phyloP scores from a whole-genome alignment of 2,797 vertebrate genomes.

The Florisuga fusca region DNA sequence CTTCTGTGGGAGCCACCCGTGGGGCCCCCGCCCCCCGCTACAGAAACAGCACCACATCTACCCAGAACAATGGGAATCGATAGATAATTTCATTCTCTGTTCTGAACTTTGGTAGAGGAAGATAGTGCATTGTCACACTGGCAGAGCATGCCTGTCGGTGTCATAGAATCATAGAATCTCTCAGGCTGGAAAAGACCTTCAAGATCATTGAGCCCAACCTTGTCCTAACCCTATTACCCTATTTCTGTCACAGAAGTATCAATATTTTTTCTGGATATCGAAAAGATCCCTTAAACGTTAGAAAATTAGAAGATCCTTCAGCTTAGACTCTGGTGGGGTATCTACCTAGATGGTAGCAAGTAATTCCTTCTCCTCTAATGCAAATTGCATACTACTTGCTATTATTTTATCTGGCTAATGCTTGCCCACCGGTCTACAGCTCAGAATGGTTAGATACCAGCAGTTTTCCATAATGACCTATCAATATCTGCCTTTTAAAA shows the following conservation, averaged over 20 bases:
- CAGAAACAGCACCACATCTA: no score
- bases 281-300: background rate
- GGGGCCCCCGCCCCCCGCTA: no score
- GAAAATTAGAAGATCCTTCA: background rate
- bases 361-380: background rate
- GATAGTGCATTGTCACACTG: no score
- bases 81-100: no score
- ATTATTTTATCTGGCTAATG: background rate
- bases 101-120: no score
- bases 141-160: no score
- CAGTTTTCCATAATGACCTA: background rate
- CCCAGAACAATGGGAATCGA: no score
- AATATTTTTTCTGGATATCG: background rate
- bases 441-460: background rate
- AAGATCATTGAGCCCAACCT: no score
- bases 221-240: no score
- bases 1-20: no score
- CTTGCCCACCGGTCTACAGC: background rate
- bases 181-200: no score
- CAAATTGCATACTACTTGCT: background rate
- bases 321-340: background rate
- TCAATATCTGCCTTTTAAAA: background rate
- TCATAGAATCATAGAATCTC: no score
- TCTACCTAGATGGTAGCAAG: background rate
- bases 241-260: background rate